Conservation (phyloP, 2,113 vertebrate species). For the Vimba vimba region DNA sequence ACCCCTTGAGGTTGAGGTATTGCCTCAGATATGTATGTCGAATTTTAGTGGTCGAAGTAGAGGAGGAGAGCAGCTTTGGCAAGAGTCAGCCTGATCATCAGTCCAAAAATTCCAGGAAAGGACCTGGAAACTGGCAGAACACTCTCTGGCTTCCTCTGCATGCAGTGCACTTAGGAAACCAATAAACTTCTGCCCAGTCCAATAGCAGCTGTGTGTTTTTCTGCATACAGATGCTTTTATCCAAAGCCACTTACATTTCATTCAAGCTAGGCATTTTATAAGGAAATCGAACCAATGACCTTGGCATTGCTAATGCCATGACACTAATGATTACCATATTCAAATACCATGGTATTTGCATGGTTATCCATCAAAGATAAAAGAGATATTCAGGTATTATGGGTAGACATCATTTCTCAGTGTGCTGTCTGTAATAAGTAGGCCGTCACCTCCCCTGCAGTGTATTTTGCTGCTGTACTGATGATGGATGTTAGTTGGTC, state of each 20-base stretch:
- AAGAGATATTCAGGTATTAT: neutral
- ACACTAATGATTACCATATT: neutral
- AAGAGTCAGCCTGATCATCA: slow-evolving; percentile 28
- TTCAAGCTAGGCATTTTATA: neutral
- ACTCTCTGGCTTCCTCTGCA: slow-evolving; percentile 52
- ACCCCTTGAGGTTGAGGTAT: neutral
- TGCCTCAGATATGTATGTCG: neutral
- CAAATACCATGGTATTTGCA: neutral
- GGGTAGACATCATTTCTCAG: neutral
- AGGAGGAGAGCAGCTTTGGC: slow-evolving; percentile 19
- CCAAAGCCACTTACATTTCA: neutral
- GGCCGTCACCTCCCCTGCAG: slow-evolving; percentile 12
- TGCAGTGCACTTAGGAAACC: slow-evolving; percentile 25
- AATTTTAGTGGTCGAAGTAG: slow-evolving; percentile 21
- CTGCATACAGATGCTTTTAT: neutral
- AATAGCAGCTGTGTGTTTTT: slow-evolving; percentile 28
- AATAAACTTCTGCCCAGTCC: slow-evolving; percentile 34
- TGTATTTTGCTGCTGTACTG: slow-evolving; percentile 29
- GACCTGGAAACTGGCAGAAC: slow-evolving; percentile 56
- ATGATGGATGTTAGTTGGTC: slow-evolving; percentile 35
- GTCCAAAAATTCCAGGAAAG: slow-evolving; percentile 57
- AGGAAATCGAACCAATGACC: neutral
- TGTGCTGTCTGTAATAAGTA: slow-evolving; percentile 22
- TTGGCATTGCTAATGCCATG: neutral
- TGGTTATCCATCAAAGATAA: neutral